Evolutionary conservation across 2,888 invertebrate genomes (phyloP).

Genomic region (Ramazzottius varieornatus): DNA sequence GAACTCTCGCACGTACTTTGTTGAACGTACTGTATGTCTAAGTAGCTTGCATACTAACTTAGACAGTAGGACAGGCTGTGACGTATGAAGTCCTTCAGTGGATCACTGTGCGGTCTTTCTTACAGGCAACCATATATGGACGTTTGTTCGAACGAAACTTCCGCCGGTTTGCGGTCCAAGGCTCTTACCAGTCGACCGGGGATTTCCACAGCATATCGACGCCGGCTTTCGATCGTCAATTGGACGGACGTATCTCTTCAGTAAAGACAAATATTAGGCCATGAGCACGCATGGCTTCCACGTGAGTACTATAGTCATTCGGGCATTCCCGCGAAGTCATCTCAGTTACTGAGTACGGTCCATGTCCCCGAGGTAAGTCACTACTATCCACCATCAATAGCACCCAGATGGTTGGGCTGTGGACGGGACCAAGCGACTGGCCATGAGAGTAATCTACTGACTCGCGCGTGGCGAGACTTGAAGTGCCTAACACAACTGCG

Average conservation of each 20-base stretch:
- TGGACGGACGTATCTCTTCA: not conserved
- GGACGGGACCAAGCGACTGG: not conserved
- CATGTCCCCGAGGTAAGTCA: not conserved
- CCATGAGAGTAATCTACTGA: no score
- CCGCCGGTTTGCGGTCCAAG: constrained; percentile 11
- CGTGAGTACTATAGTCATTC: not conserved
- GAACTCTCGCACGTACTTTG: constrained; percentile 20
- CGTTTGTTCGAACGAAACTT: not conserved
- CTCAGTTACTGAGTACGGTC: not conserved
- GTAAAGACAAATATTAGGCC: constrained; percentile 1
- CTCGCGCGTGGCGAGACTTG: no score
- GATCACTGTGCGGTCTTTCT: not conserved
- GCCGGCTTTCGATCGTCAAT: not conserved
- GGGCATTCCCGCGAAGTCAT: not conserved
- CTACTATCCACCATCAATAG: not conserved
- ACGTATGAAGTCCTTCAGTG: no score
- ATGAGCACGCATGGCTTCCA: not conserved
- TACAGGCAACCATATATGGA: not conserved
- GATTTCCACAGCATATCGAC: not conserved
- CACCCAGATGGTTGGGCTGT: not conserved
- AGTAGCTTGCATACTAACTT: no score
- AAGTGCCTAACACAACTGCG: no score
- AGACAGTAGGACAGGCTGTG: no score
- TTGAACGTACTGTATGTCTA: no score
- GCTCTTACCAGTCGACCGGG: constrained; percentile 16